Conservation (phyloP, 2,113 vertebrate genomes). For the Psophia crepitans region DNA sequence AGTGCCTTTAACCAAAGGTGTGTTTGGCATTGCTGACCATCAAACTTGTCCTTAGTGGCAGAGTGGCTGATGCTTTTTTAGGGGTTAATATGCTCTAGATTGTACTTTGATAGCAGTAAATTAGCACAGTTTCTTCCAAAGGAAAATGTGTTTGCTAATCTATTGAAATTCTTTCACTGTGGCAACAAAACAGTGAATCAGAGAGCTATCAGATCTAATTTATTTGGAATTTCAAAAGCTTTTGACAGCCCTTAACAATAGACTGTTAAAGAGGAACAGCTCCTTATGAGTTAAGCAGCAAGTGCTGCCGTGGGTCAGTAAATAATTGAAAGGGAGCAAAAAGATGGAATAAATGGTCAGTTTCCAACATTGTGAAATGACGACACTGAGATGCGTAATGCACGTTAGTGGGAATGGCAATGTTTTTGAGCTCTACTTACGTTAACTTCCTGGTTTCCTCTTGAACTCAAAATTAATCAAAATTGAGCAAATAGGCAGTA, state of each 20-base stretch:
- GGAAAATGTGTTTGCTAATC: neutral
- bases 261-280: neutral
- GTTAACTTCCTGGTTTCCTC: neutral
- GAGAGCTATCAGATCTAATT: neutral
- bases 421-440: neutral
- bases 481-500: neutral
- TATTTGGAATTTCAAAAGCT: constrained; percentile 24
- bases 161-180: constrained; percentile 27
- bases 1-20: neutral
- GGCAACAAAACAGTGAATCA: neutral
- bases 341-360: neutral
- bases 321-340: neutral
- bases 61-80: neutral
- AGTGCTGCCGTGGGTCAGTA: neutral
- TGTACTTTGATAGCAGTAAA: neutral
- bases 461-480: neutral
- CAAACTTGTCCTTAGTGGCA: neutral
- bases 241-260: constrained; percentile 10
- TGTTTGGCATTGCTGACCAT: neutral
- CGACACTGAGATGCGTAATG: neutral
- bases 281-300: neutral
- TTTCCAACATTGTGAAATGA: neutral
- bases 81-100: constrained; percentile 1
- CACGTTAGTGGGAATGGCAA: neutral
- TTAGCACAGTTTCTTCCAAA: constrained; percentile 3